Conservation (phyloP, 1,140 invertebrate genomes). For the Tetramorium parvispinum region DNA sequence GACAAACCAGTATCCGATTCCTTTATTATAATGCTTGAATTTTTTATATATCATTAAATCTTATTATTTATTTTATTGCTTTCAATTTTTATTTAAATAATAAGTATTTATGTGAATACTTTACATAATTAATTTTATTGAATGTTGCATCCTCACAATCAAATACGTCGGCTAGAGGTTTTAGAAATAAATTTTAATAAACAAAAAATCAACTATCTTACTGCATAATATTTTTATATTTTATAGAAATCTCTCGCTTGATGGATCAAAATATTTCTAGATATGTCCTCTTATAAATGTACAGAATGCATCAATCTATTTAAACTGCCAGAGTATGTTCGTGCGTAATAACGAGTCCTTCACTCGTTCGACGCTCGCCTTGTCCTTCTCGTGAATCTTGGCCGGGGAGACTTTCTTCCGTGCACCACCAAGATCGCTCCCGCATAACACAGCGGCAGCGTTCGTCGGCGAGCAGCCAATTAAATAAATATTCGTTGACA, state of each 20-base stretch:
- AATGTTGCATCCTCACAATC: background rate
- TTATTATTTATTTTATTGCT: background rate
- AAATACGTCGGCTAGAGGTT: background rate
- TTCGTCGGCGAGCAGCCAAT: conserved; percentile 81
- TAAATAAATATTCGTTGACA: conserved; percentile 85
- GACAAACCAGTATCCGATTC: background rate
- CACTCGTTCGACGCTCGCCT: conserved; percentile 12
- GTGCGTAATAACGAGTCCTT: conserved; percentile 48
- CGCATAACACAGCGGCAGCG: conserved; percentile 81
- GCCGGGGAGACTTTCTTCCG: conserved; percentile 58
- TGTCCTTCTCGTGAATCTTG: conserved; percentile 35
- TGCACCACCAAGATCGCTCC: conserved; percentile 77
- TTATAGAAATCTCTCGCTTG: background rate
- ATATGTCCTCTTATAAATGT: background rate
- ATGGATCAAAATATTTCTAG: background rate
- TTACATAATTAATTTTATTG: background rate
- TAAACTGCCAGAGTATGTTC: background rate
- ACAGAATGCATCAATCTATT: background rate
- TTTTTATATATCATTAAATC: background rate
- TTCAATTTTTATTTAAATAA: background rate
- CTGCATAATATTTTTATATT: background rate
- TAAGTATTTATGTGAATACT: background rate
- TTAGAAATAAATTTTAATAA: too few relatives aligned
- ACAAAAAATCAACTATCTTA: too few relatives aligned
- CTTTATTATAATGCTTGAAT: background rate